Percentiles rank a stretch among this genome's conserved stretches.
These are phyloP conservation scores for Mythimna ferrago DNA, from an alignment of 2,888 invertebrate genomes.

Conservation along the genomic window DNA sequence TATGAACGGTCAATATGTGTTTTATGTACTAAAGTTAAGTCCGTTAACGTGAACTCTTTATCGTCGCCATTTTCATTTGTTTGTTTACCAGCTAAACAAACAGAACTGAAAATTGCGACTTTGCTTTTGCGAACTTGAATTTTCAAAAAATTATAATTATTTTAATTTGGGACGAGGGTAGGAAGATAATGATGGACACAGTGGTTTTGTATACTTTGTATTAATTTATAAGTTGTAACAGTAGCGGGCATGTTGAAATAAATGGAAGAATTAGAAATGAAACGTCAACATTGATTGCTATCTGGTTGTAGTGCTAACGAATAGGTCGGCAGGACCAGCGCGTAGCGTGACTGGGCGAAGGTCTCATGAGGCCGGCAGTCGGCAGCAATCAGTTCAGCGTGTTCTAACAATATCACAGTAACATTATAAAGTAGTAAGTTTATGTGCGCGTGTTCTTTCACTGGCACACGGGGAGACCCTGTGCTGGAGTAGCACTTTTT, in stretches of 20 bases:
- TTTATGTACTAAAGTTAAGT: not conserved
- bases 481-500: too few species aligned
- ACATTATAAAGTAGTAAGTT: too few species aligned
- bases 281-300: slow-evolving; percentile 12
- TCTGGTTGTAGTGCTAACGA: slow-evolving; percentile 15
- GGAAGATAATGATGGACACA: not conserved
- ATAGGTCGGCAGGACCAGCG: not conserved
- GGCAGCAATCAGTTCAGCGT: not conserved
- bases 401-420: not conserved
- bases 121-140: not conserved
- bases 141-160: not conserved
- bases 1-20: not conserved
- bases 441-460: too few species aligned
- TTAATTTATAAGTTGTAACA: not conserved
- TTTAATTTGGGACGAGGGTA: not conserved
- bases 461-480: too few species aligned
- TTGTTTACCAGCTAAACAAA: not conserved
- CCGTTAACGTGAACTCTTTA: not conserved
- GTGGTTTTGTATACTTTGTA: not conserved
- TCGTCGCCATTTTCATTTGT: not conserved
- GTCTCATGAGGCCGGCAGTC: slow-evolving; percentile 2
- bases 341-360: slow-evolving; percentile 37
- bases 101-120: not conserved
- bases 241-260: slow-evolving; percentile 4
- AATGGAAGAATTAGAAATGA: slow-evolving; percentile 4